Evolutionary conservation across 1,140 invertebrate genomes (phyloP), one percentile per base, ranked within the genome.

Genomic region (Apis dorsata): DNA sequence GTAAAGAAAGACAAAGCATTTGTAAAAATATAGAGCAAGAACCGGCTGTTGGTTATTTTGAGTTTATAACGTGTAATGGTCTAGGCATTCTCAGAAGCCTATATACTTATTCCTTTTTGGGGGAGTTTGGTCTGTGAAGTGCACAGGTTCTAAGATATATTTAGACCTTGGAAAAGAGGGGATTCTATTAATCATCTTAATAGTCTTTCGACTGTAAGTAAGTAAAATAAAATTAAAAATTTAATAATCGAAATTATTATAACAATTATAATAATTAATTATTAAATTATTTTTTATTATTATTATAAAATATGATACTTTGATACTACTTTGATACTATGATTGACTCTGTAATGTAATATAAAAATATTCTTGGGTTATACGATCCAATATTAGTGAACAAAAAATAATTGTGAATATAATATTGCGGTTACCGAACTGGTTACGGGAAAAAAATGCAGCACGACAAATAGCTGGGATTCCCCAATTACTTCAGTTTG

Each of bases 11-110:
- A 53, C 13, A 5, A 34, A 65, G 17, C 17, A 10, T 19, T 19
- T 59, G 34, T 87, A 89, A 89, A 89, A 89, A 89, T 89, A 66
- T 89, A 51, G 85, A 89, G 83, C 85, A 87, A 89, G 71, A 80
- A 86, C 85, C 85, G 75, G 19, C 60, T 60, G 69, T 66, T 44
- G 57, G 85, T 83, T 89, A 89, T 89, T 89, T 88, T 49, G 73
- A 79, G 87, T 79, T 57, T 34, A 62, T 60, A 62, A 53, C 63
- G 80, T 83, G 83, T 89, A 89, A 89, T 73, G 68, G 88, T 89
- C 87, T 88, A 86, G 78, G 79, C 55, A 89, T 89, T 87, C 85
- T 62, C 85, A 89, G 82, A 89, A 88, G 72, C 69, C 62, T n/a
- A 55, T 21, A 4, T 62, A 72, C 49, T 89, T 83, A 63, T 89